Evolutionary conservation across 2,113 vertebrate species (phyloP).

Genomic region (Crotalus horridus): DNA sequence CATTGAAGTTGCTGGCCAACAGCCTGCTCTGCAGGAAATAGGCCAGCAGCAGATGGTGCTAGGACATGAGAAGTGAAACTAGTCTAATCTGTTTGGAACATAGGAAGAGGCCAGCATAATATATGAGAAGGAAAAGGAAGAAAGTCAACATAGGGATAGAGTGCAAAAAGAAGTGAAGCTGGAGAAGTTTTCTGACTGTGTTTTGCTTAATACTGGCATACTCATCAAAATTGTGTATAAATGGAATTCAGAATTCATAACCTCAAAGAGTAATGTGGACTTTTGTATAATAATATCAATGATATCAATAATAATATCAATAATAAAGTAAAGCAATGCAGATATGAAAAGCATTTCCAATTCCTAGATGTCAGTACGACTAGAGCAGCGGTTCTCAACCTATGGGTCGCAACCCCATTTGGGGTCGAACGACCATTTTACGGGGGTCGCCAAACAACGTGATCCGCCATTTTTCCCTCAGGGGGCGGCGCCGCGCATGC

Average conservation of each 20-base stretch:
- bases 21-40: slow-evolving; percentile 60
- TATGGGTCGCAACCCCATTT: no score
- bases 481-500: no score
- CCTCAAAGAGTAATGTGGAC: not conserved
- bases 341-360: not conserved
- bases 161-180: slow-evolving; percentile 24
- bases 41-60: slow-evolving; percentile 62
- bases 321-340: not conserved
- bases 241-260: not conserved
- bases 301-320: not conserved
- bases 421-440: no score
- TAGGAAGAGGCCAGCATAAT: slow-evolving; percentile 55
- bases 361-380: not conserved
- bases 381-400: no score
- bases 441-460: no score
- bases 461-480: no score
- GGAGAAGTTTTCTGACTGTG: not conserved
- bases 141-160: slow-evolving; percentile 9
- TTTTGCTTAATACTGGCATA: not conserved
- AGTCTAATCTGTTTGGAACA: slow-evolving; percentile 57
- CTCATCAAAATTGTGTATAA: no score
- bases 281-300: not conserved
- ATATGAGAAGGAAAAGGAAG: slow-evolving; percentile 41
- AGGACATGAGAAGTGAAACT: slow-evolving; percentile 56
- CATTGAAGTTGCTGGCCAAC: slow-evolving; percentile 61